These are phyloP conservation scores for Hyles euphorbiae DNA, from an alignment of 1,140 invertebrate species.

Conservation along the genomic window DNA sequence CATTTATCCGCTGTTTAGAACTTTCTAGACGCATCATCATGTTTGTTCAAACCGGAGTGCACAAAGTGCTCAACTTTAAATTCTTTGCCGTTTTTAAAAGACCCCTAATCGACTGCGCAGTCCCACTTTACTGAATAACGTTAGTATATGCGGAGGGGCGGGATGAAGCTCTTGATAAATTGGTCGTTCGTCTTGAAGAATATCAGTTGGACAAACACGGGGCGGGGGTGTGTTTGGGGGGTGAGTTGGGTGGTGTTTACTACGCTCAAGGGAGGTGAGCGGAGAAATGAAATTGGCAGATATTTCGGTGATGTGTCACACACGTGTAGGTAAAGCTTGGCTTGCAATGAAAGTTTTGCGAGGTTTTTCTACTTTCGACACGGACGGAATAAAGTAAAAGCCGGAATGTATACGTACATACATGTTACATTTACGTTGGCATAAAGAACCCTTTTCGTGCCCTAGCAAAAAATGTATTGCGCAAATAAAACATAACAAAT, in stretches of 20 bases:
- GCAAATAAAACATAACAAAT: too few relatives aligned
- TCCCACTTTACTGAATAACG: conserved; percentile 4
- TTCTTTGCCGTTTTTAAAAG: conserved; percentile 28
- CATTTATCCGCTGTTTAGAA: conserved; percentile 39
- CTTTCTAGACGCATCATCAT: conserved; percentile 52
- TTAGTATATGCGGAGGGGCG: conserved; percentile 8
- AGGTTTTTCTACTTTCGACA: conserved; percentile 48
- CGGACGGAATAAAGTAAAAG: conserved; percentile 41
- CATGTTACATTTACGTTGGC: conserved; percentile 23
- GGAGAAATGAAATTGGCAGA: conserved; percentile 68
- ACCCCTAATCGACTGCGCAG: conserved; percentile 23
- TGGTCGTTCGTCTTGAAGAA: conserved; percentile 53
- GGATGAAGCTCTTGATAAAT: conserved; percentile 20
- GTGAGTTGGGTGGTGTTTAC: conserved; percentile 49
- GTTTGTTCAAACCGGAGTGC: conserved; percentile 39
- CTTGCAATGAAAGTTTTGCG: conserved; percentile 53
- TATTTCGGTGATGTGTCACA: conserved; percentile 55
- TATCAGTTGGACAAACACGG: conserved; percentile 54
- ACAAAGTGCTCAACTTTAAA: conserved; percentile 36
- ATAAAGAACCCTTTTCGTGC: conserved; percentile 20
- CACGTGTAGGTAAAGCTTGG: conserved; percentile 41
- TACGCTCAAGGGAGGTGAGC: conserved; percentile 57
- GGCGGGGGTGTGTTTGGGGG: conserved; percentile 22
- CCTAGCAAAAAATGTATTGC: conserved; percentile 18
- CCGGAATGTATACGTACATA: conserved; percentile 23